Base-by-base conservation (phyloP, 2,113 vertebrate genomes). In the Hydrochoerus hydrochaeris region DNA sequence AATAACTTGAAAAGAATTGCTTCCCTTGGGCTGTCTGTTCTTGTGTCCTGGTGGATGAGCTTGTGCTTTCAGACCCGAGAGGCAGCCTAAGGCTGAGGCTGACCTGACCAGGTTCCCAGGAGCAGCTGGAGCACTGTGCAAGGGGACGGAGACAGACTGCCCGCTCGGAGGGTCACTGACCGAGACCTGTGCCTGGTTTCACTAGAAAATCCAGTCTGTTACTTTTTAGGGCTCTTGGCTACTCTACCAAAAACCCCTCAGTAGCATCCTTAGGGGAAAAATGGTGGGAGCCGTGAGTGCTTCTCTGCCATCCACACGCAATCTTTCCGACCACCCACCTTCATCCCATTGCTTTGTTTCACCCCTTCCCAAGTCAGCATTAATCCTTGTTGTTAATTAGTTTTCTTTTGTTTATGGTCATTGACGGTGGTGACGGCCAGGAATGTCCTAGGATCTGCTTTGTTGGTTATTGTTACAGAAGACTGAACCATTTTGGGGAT, bases 261-360 rank as follows among this genome's bases (percentile, higher is more conserved):
- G 98, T 99, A 98, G 99, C 99, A 98, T 99, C 98, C 98, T 98
- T 98, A 86, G 90, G 58, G 28, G 98, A 98, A 98, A 97, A 97
- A 97, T 98, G 98, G 98, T 98, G 92, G 99, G 98, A 99, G 98
- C 99, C 98, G 94, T 96, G 98, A n/a, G 98, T 98, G 99, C 99
- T 99, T 99, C 98, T 98, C 98, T 98, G 99, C 99, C 99, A 98
- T 99, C 99, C 99, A 99, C 97, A 99, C 99, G 99, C 99, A 99
- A 99, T 99, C 99, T 99, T 99, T 99, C 99, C 99, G 99, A 99
- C 99, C 99, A 99, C 99, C 99, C 99, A 99, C 99, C 99, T 98
- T 98, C 99, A 99, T 98, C 98, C 98, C 98, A 97, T 98, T 97
- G 98, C 98, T 57, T 98, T 54, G 94, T 98, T 97, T 96, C 96